Conservation (phyloP, 1,140 invertebrate species). For the Mya arenaria region DNA sequence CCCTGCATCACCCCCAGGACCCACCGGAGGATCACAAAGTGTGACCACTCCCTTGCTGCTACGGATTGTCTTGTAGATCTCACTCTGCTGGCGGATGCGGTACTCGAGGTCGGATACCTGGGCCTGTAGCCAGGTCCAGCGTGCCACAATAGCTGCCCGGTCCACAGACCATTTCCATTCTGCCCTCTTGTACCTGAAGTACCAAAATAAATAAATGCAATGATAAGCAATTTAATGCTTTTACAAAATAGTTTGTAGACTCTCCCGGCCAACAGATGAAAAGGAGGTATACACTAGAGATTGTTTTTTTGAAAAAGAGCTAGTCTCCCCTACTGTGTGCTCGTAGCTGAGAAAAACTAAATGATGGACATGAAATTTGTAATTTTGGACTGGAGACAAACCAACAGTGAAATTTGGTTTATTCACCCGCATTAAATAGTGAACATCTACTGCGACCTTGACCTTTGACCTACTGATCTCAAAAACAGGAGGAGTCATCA, state of each 20-base stretch:
- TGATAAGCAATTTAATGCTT: neutral
- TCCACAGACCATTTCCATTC: constrained; percentile 92
- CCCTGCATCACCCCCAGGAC: constrained; percentile 54
- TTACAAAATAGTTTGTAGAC: neutral
- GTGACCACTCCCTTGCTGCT: constrained; percentile 78
- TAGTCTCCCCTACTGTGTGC: too few species aligned
- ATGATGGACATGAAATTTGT: too few species aligned
- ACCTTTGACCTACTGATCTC: too few species aligned
- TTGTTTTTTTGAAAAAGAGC: too few species aligned
- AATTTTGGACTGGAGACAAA: too few species aligned
- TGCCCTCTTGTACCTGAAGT: constrained; percentile 87
- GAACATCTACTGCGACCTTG: too few species aligned
- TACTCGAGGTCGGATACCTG: constrained; percentile 96
- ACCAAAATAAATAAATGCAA: constrained; percentile 47
- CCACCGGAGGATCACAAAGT: constrained; percentile 71
- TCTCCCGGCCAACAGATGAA: neutral
- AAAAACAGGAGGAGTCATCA: too few species aligned
- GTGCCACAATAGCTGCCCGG: constrained; percentile 89
- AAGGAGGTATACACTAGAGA: neutral
- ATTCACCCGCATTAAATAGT: too few species aligned
- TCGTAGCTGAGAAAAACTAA: too few species aligned
- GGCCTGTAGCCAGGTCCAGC: constrained; percentile 95
- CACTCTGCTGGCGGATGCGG: constrained; percentile 93
- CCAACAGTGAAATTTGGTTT: too few species aligned
- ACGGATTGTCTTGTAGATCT: constrained; percentile 85